Percentiles rank a stretch among this genome's conserved stretches.
Evolutionary conservation across 1,140 invertebrate species (phyloP).

Genomic region (Papilio polyxenes): DNA sequence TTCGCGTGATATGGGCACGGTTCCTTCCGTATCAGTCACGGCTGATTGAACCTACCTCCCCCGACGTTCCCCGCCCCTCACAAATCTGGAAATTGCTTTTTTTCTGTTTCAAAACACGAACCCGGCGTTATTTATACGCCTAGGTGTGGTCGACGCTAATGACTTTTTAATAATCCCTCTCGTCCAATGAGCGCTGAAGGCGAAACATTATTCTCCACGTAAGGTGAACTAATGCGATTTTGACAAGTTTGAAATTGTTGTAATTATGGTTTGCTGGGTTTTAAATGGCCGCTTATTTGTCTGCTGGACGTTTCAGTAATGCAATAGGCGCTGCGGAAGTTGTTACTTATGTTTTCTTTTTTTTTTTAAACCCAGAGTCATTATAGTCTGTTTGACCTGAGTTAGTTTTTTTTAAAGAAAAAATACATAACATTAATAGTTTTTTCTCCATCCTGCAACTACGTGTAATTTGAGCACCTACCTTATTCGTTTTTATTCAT

Average conservation of each 20-base stretch:
- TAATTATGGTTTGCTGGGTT: slow-evolving; percentile 74
- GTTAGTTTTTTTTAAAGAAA: background rate
- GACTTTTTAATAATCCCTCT: slow-evolving; percentile 78
- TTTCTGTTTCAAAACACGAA: slow-evolving; percentile 71
- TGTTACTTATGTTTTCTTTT: slow-evolving; percentile 47
- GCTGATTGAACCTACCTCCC: slow-evolving; percentile 63
- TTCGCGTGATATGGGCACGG: slow-evolving; percentile 70
- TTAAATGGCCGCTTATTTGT: slow-evolving; percentile 70
- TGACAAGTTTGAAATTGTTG: slow-evolving; percentile 79
- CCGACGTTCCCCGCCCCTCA: slow-evolving; percentile 40
- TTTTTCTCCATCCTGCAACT: background rate
- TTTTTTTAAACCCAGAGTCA: background rate
- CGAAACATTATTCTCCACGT: slow-evolving; percentile 64
- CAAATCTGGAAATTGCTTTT: slow-evolving; percentile 77
- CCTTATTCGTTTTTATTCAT: slow-evolving; percentile 40
- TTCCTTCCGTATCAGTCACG: slow-evolving; percentile 76
- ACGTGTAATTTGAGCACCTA: background rate
- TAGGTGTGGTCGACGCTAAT: slow-evolving; percentile 78
- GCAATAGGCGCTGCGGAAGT: slow-evolving; percentile 61
- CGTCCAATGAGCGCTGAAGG: slow-evolving; percentile 69
- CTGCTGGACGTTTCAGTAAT: slow-evolving; percentile 58
- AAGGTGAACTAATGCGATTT: slow-evolving; percentile 77
- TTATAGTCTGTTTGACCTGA: slow-evolving; percentile 7
- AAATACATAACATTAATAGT: background rate
- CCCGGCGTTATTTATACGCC: slow-evolving; percentile 61